Evolutionary conservation across 2,888 invertebrate genomes (phyloP), one percentile per base, ranked within the genome.

Genomic region (Hemicrepidius hirtus): DNA sequence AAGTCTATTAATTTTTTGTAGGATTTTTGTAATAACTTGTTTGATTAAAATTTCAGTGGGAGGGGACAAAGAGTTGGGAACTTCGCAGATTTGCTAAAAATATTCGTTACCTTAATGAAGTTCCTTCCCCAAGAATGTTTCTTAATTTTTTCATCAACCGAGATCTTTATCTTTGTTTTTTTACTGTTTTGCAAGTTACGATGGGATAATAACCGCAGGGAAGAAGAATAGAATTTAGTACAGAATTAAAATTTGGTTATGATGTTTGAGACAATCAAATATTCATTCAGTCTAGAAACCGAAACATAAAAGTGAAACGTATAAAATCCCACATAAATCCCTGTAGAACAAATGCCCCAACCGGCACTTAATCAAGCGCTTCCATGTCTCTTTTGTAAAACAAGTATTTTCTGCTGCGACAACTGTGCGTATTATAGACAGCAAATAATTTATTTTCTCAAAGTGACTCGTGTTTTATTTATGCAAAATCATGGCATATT

Each of bases 1-100:
- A 68, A 68, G 49, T 60, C 68, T 40, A 68, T 68, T 68, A 68
- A 68, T 60, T 68, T 68, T 68, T 65, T 65, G 59, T 62, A 21
- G 37, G 37, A 62, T 60, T 60, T 62, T 62, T 60, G 49, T 49
- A 68, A 68, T 68, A 68, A 62, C 68, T 50, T 49, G 62, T 62
- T 62, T 68, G 50, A 68, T 68, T 68, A 68, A 68, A 57, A 53
- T 62, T 60, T 62, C 28, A 13, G 41, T 63, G 49, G 63, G 63
- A 46, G 63, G n/a, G 63, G 32, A 10, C 63, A 35, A 24, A 46
- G n/a, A 28, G 3, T 53, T 53, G 13, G 28, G 53, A 53, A 28
- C 53, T 53, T 16, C 28, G 53, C 12, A 18, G 28, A 28, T 53
- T 57, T 57, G 57, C 57, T 37, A 57, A 57, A 57, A 57, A 44